Percentiles rank a stretch among this genome's conserved stretches.
These are phyloP conservation scores for Rotaria socialis DNA, from an alignment of 2,888 invertebrate genomes.

Conservation along the genomic window DNA sequence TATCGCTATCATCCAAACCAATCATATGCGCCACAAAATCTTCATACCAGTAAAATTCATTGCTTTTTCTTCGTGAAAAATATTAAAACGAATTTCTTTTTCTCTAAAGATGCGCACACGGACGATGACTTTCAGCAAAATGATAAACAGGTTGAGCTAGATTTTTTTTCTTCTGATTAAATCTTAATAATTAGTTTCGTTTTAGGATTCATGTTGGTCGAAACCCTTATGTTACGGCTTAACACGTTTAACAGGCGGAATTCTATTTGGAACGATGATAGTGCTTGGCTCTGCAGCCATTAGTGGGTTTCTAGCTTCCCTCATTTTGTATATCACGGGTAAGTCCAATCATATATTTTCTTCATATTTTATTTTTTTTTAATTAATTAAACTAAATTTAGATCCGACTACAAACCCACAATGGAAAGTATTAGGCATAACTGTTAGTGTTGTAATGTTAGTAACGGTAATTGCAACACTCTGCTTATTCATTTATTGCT, in stretches of 20 bases:
- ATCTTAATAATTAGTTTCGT: neutral
- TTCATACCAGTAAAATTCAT: no score
- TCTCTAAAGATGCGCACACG: neutral
- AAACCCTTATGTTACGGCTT: neutral
- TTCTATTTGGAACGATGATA: neutral
- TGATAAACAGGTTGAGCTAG: neutral
- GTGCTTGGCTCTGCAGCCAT: neutral
- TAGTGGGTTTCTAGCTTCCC: neutral
- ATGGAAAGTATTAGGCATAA: conserved; percentile 20
- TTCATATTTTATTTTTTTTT: neutral
- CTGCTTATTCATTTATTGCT: neutral
- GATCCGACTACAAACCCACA: neutral
- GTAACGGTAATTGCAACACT: neutral
- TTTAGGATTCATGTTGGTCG: neutral
- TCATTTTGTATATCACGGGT: neutral
- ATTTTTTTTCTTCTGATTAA: neutral
- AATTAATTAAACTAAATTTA: neutral
- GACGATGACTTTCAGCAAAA: neutral
- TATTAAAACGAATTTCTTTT: no score
- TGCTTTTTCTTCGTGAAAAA: no score
- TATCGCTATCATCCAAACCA: neutral
- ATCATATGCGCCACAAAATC: no score
- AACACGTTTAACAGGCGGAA: neutral
- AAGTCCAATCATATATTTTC: neutral
- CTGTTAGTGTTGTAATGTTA: neutral